Percentiles rank a stretch among this genome's conserved stretches.
phyloP scores from a whole-genome alignment of 2,888 invertebrate species.

The Meloe dianella region DNA sequence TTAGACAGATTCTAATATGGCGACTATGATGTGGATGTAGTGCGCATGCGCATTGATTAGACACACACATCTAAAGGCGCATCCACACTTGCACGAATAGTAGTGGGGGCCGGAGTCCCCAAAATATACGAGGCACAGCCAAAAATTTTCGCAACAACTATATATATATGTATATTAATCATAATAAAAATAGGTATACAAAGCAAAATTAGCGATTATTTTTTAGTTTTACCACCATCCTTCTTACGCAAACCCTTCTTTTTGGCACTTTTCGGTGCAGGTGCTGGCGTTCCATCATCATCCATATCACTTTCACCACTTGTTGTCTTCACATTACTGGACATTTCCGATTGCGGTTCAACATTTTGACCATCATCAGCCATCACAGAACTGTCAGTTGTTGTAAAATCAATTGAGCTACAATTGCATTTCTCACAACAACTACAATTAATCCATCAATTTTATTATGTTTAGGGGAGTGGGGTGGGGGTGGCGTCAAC shows the following conservation, averaged over 20 bases:
- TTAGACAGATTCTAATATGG: constrained; percentile 61
- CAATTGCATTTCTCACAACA: background rate
- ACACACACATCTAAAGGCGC: no score
- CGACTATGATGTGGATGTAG: constrained; percentile 55
- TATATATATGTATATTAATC: no score
- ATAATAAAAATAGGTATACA: no score
- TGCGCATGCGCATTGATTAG: constrained; percentile 51
- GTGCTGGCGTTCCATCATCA: no score
- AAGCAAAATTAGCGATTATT: no score
- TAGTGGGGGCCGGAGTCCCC: no score
- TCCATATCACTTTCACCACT: background rate
- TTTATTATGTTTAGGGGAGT: background rate
- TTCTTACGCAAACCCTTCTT: no score
- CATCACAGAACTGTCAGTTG: background rate
- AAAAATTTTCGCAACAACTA: no score
- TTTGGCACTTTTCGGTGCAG: no score
- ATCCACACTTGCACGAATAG: no score
- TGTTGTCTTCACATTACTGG: background rate
- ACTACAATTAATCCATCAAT: background rate
- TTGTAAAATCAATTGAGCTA: background rate
- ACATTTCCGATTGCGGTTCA: background rate
- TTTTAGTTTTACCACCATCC: no score
- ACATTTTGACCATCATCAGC: background rate
- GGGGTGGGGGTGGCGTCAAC: background rate
- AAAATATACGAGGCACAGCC: no score